These are phyloP conservation scores for Penaeus chinensis DNA, from an alignment of 1,140 invertebrate genomes.

Conservation along the genomic window DNA sequence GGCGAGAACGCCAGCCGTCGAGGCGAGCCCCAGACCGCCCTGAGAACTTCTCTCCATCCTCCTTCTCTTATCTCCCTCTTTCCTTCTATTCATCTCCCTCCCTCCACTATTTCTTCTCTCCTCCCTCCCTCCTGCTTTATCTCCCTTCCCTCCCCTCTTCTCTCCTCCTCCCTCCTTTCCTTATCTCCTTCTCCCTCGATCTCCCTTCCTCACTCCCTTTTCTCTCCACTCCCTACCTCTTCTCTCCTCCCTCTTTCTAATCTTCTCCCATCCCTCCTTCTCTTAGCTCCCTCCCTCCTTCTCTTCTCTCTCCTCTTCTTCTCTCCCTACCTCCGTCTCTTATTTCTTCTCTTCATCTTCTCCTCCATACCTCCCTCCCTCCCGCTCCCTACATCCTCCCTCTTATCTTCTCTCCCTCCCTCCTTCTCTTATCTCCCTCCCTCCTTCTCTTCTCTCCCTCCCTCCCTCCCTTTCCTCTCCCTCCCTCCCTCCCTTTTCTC, in stretches of 20 bases:
- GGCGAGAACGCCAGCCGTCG: too few species aligned
- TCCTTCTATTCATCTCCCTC: not conserved
- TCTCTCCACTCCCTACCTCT: too few species aligned
- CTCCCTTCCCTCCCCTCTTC: not conserved
- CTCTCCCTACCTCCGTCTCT: too few species aligned
- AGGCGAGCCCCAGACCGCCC: too few species aligned
- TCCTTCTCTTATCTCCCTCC: not conserved
- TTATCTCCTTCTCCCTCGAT: too few species aligned
- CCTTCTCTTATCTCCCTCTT: not conserved
- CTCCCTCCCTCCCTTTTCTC: not conserved
- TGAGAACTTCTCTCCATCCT: too few species aligned
- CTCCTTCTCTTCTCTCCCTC: not conserved
- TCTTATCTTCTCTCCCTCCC: not conserved
- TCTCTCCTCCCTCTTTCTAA: too few species aligned
- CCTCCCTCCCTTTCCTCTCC: not conserved
- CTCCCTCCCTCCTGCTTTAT: not conserved
- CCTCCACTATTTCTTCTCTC: not conserved
- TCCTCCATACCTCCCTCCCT: not conserved
- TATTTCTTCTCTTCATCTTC: too few species aligned
- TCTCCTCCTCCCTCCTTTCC: not conserved
- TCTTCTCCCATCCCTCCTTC: too few species aligned
- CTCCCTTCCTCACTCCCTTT: too few species aligned
- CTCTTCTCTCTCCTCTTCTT: too few species aligned
- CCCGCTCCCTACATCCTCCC: not conserved
- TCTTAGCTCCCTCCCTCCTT: too few species aligned